A percentile compares a stretch with the other conserved stretches of the same genome.
These are phyloP conservation scores for Eolophus roseicapilla DNA, from an alignment of 2,113 vertebrate species.

Conservation along the genomic window DNA sequence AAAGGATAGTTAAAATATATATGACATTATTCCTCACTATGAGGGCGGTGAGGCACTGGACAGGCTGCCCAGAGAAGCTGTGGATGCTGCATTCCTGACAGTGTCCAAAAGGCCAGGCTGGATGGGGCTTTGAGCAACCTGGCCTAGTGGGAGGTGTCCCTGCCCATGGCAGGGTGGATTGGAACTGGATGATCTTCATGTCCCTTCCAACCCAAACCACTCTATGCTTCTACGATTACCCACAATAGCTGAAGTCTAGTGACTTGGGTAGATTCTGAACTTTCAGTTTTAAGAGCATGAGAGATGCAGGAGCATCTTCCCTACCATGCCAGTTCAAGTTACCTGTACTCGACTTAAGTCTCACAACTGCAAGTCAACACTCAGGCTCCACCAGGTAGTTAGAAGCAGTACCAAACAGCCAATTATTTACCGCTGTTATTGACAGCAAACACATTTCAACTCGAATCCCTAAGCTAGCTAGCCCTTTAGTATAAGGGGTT, in stretches of 20 bases:
- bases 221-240: neutral
- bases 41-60: neutral
- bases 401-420: neutral
- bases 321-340: neutral
- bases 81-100: neutral
- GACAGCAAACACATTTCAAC: neutral
- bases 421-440: neutral
- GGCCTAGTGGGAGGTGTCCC: neutral
- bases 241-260: neutral
- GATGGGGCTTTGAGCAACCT: neutral
- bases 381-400: neutral
- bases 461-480: neutral
- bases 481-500: rapidly evolving
- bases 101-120: neutral
- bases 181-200: neutral
- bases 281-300: neutral
- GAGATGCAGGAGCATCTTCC: neutral
- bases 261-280: neutral
- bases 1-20: neutral
- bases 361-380: neutral
- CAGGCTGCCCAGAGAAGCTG: neutral
- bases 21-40: neutral
- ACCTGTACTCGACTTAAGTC: rapidly evolving
- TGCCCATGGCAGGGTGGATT: neutral
- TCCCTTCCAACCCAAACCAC: neutral